phyloP scores from a whole-genome alignment of 1,140 invertebrate genomes.

The Drosophila nebulosa region DNA sequence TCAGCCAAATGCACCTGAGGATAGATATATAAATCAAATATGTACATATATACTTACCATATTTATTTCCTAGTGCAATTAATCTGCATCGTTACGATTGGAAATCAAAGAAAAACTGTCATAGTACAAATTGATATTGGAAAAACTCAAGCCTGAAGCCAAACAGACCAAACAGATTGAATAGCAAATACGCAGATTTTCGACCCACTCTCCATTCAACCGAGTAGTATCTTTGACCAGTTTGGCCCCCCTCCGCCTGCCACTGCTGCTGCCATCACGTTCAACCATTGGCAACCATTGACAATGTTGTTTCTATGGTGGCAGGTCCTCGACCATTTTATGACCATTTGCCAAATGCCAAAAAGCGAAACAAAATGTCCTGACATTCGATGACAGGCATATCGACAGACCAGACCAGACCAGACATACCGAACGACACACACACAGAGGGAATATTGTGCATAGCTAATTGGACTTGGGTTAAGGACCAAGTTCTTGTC shows the following conservation, averaged over 20 bases:
- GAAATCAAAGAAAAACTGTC: constrained; percentile 30
- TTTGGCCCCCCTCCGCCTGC: not conserved
- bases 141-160: constrained; percentile 45
- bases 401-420: not conserved
- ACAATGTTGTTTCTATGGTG: constrained; percentile 51
- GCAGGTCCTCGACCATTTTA: constrained; percentile 59
- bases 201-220: constrained; percentile 30
- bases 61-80: constrained; percentile 19
- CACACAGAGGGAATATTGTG: constrained; percentile 9
- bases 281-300: constrained; percentile 39
- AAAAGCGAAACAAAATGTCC: constrained; percentile 36
- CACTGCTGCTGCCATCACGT: not conserved
- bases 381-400: constrained; percentile 37
- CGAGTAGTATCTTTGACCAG: not conserved
- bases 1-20: not conserved
- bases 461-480: constrained; percentile 56
- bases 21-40: not conserved
- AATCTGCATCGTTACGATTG: constrained; percentile 14
- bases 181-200: constrained; percentile 34
- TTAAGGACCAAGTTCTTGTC: constrained; percentile 32
- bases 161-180: constrained; percentile 40
- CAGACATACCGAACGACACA: not conserved
- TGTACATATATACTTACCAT: not conserved
- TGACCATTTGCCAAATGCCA: constrained; percentile 54
- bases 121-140: constrained; percentile 52